Conservation (phyloP, 1,140 invertebrate species). For the Lepidotrigona ventralis region DNA sequence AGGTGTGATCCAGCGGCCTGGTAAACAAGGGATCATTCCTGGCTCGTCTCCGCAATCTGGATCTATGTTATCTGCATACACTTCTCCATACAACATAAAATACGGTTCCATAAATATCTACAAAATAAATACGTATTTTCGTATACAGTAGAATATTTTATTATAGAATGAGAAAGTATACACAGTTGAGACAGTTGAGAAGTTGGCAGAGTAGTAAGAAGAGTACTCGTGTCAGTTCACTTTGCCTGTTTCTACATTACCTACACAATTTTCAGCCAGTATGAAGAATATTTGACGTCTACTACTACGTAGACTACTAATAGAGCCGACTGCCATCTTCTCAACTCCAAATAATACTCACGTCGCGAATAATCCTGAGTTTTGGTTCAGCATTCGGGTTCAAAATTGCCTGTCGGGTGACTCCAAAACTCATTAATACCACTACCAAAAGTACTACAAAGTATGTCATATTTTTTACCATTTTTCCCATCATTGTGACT, state of each 20-base stretch:
- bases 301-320: too few species aligned
- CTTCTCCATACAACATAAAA: slow-evolving; percentile 99
- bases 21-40: slow-evolving; percentile 87
- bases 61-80: slow-evolving; percentile 96
- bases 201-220: background rate
- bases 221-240: too few species aligned
- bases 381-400: slow-evolving; percentile 92
- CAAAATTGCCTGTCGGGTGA: slow-evolving; percentile 95
- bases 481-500: slow-evolving; percentile 99
- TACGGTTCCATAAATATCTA: slow-evolving; percentile 97
- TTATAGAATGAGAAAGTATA: background rate
- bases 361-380: slow-evolving; percentile 93
- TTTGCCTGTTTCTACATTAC: too few species aligned
- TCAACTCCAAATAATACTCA: slow-evolving; percentile 77
- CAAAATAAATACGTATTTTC: slow-evolving; percentile 55
- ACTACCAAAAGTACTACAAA: slow-evolving; percentile 97
- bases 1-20: slow-evolving; percentile 96
- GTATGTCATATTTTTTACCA: slow-evolving; percentile 98
- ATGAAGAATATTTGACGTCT: too few species aligned
- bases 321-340: too few species aligned
- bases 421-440: slow-evolving; percentile 97
- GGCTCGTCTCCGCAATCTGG: slow-evolving; percentile 87
- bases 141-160: background rate
- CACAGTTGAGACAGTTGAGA: background rate
- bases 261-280: background rate